Evolutionary conservation across 2,888 invertebrate species (phyloP), one percentile per base, ranked within the genome.

Genomic region (Ormyrus pomaceus): DNA sequence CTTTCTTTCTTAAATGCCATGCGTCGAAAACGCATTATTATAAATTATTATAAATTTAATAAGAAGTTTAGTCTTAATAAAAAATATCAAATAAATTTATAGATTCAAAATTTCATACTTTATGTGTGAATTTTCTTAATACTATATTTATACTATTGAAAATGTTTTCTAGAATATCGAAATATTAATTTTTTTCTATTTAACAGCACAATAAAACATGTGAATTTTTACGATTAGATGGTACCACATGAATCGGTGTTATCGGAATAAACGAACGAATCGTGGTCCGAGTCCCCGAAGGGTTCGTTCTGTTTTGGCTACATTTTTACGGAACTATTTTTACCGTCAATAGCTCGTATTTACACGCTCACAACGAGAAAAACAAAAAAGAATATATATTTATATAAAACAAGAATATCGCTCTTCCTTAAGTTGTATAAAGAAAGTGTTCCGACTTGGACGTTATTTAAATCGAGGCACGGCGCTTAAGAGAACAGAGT

Each of bases 231-330:
- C 34, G 34, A 34, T 34, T 34, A 34, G 34, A 34, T 34, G 34
- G 34, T 34, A 34, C 34, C 34, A 34, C 4, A 4, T 34, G 34
- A 34, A 34, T 34, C 34, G 48, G 48, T 5, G 9, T 73, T 64
- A 65, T 73, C 46, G 34, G 66, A 79, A 75, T 55, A 50, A 80
- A 71, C 56, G 48, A 75, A 69, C 70, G 62, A 71, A 85, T 81
- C 56, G 83, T 86, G 84, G 83, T 85, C 83, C 83, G 73, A 84
- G 79, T 68, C 65, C 61, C 77, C 71, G 66, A 75, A 65, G 74
- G 62, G 72, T 75, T 77, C 53, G 69, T 73, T 77, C 34, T 77
- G 71, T 81, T 78, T 81, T 80, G 77, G 75, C 80, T 82, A 75
- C 56, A 34, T 70, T 53, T 75, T 74, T 82, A 64, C 77, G 77